A percentile compares a stretch with the other conserved stretches of the same genome.
Evolutionary conservation across 2,113 vertebrate species (phyloP).

Genomic region (Amphiprion percula): DNA sequence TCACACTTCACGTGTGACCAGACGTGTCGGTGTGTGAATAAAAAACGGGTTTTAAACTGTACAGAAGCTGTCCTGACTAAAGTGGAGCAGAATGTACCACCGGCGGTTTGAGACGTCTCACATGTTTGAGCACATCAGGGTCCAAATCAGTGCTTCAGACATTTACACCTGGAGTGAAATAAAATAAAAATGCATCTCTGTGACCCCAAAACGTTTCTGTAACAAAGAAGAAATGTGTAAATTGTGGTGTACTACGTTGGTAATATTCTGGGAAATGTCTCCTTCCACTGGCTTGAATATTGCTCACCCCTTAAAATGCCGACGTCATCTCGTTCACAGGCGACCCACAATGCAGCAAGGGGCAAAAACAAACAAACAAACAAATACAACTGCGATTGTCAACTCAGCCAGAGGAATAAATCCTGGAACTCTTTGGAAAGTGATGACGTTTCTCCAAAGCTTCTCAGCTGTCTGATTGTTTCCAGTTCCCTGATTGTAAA

Average conservation of each 20-base stretch:
- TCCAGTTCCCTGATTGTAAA: slow-evolving; percentile 71
- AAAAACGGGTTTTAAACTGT: slow-evolving; percentile 48
- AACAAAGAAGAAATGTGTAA: neutral
- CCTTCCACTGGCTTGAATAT: slow-evolving; percentile 67
- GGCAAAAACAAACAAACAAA: neutral
- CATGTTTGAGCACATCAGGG: slow-evolving; percentile 20
- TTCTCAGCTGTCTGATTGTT: slow-evolving; percentile 70
- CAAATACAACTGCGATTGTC: slow-evolving; percentile 72
- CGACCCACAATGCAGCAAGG: slow-evolving; percentile 50
- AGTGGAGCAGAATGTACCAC: slow-evolving; percentile 55
- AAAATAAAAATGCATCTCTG: slow-evolving; percentile 57
- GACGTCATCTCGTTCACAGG: slow-evolving; percentile 36
- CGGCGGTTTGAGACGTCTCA: slow-evolving; percentile 40
- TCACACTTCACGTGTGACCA: slow-evolving; percentile 8
- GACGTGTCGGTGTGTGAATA: slow-evolving; percentile 25
- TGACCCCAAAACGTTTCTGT: slow-evolving; percentile 30
- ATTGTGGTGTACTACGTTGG: slow-evolving; percentile 19
- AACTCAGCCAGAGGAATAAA: slow-evolving; percentile 60
- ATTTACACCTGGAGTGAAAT: slow-evolving; percentile 54
- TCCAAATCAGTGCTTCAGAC: slow-evolving; percentile 37
- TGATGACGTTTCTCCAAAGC: slow-evolving; percentile 31
- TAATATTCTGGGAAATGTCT: slow-evolving; percentile 30
- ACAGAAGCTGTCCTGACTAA: slow-evolving; percentile 54
- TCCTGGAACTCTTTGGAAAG: slow-evolving; percentile 18
- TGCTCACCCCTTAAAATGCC: slow-evolving; percentile 54